Evolutionary conservation across 35 echinoderm and acorn worm genomes (phyloP).

Genomic region (Heliocidaris erythrogramma): DNA sequence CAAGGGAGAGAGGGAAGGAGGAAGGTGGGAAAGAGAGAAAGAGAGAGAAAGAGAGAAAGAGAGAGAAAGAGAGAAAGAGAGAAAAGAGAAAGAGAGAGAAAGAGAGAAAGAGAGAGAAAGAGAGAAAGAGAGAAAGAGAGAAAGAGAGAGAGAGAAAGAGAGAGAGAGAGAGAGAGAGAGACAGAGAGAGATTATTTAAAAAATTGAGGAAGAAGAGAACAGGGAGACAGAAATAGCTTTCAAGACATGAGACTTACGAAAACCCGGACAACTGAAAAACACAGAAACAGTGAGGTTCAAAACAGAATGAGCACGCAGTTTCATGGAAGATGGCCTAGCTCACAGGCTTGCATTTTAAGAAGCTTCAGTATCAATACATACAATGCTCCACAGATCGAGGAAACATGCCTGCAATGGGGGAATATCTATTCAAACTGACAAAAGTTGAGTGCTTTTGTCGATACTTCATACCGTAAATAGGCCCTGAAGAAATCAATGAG

Average conservation of each 20-base stretch:
- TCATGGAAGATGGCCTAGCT: neutral
- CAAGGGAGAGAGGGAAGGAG: neutral
- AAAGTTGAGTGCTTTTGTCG: neutral
- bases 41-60: neutral
- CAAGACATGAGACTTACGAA: neutral
- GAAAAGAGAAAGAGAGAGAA: neutral
- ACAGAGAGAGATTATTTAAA: too few relatives aligned
- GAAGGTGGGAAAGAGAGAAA: neutral
- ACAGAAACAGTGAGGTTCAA: neutral
- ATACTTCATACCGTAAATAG: neutral
- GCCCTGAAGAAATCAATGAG: neutral
- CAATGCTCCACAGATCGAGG: neutral
- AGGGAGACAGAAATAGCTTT: neutral
- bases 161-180: neutral
- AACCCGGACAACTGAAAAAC: neutral
- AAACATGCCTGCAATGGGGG: constrained; percentile 10
- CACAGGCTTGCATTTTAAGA: neutral
- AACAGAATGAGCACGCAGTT: neutral
- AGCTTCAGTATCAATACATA: neutral
- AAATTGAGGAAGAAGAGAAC: neutral
- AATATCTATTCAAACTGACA: neutral
- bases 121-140: neutral
- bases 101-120: neutral
- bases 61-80: neutral
- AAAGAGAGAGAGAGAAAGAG: neutral